Evolutionary conservation across 2,888 invertebrate genomes (phyloP), one percentile per base, ranked within the genome.

Genomic region (Colostygia pectinataria): DNA sequence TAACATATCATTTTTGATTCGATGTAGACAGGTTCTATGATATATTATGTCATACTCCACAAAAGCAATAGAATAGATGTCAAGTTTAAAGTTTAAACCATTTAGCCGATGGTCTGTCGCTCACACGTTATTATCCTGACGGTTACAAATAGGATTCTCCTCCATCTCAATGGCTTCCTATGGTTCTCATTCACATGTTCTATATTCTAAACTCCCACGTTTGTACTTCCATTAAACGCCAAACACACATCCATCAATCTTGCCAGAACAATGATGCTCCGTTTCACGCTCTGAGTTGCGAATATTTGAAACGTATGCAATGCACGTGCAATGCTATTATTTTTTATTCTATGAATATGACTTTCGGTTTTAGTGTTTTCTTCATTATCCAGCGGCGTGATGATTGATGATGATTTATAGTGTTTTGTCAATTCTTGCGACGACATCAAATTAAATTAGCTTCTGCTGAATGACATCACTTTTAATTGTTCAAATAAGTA

Each of bases 141-240:
- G 32, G 20, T 25, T 52, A 52, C 52, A 52, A 47, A 52, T 49
- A 46, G 46, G 46, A 53, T 47, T 52, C 46, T 39, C 36, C 33
- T 40, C 38, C 29, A 27, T 40, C 24, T 51, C 45, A 43, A 49
- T 47, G 50, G 45, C 50, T 52, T 58, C 53, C 57, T 58, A 60
- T 59, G 68, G 71, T 84, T 85, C 84, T 74, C 86, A 86, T 87
- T 86, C 85, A 77, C 88, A 87, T 89, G 84, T 73, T 76, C 86
- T 69, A 85, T 80, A 84, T 83, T 72, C 68, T 48, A 62, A 71
- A 80, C 74, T 86, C 83, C 78, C 83, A 84, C 80, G 78, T 71
- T 66, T 66, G 62, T 61, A 55, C 67, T 69, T 62, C 63, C 65
- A 71, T 68, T 75, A 75, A 68, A 65, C 68, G 61, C 70, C 69